phyloP scores from a whole-genome alignment of 2,797 vertebrate species.

The Alosa sapidissima region DNA sequence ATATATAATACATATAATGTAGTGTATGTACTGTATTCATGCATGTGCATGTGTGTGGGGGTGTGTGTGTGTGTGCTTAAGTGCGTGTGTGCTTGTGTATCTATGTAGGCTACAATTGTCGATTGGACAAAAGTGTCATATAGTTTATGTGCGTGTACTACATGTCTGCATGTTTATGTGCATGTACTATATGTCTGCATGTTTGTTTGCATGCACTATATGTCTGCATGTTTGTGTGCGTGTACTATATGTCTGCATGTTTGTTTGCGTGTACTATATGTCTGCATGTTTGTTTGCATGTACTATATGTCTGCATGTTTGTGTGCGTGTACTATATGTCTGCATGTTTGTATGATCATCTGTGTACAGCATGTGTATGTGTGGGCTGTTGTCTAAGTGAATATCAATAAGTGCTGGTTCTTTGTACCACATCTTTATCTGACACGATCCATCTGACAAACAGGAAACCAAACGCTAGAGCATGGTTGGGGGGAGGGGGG shows the following conservation, averaged over 20 bases:
- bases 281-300: not conserved
- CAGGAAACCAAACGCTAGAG: constrained; percentile 63
- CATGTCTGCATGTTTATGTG: not conserved
- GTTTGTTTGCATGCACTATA: not conserved
- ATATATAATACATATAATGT: too few relatives aligned
- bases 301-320: not conserved
- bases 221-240: not conserved
- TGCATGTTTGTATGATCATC: not conserved
- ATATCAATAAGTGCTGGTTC: constrained; percentile 16
- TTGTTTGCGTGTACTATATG: not conserved
- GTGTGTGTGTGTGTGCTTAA: not conserved
- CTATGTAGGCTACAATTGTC: too few relatives aligned
- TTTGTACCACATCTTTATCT: constrained; percentile 60
- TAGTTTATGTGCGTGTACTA: not conserved
- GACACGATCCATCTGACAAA: constrained; percentile 61
- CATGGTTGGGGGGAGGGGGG: constrained; percentile 21
- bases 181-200: not conserved
- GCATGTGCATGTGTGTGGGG: not conserved
- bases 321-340: not conserved
- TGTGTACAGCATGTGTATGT: not conserved
- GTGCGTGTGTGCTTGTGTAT: not conserved
- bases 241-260: too few relatives aligned
- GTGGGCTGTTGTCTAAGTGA: not conserved
- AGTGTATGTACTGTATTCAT: not conserved
- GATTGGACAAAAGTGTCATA: too few relatives aligned